Conservation (phyloP, 1,140 invertebrate species). For the Thaumatotibia leucotreta region DNA sequence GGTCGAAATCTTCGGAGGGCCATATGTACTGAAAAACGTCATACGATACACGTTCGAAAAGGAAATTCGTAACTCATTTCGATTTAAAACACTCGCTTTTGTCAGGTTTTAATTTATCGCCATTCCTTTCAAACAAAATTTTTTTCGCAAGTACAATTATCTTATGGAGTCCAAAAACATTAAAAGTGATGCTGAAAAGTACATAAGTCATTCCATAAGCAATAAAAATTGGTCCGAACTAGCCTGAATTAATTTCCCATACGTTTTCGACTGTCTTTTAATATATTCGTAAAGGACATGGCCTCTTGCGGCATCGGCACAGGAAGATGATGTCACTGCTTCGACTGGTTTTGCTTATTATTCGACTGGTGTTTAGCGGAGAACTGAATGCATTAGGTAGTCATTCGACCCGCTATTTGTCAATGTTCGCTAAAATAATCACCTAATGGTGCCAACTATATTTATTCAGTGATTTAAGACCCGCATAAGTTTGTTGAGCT, state of each 20-base stretch:
- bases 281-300: constrained; percentile 50
- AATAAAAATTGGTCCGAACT: not conserved
- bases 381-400: constrained; percentile 33
- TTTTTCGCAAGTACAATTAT: too few species aligned
- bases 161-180: too few species aligned
- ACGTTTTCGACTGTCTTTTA: not conserved
- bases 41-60: too few species aligned
- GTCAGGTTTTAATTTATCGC: too few species aligned
- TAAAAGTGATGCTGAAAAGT: too few species aligned
- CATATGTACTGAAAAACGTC: too few species aligned
- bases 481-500: not conserved
- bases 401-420: constrained; percentile 20
- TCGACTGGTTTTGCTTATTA: constrained; percentile 72
- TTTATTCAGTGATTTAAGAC: not conserved
- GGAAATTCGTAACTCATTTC: too few species aligned
- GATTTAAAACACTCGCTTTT: too few species aligned
- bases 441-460: not conserved
- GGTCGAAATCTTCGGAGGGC: too few species aligned
- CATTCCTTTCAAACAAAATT: too few species aligned
- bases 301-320: constrained; percentile 51
- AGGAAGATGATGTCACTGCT: constrained; percentile 73
- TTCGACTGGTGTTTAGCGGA: constrained; percentile 51
- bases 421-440: constrained; percentile 14
- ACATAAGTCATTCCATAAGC: not conserved
- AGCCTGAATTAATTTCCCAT: not conserved